Evolutionary conservation across 2,888 invertebrate genomes (phyloP).

Genomic region (Troilus luridus): DNA sequence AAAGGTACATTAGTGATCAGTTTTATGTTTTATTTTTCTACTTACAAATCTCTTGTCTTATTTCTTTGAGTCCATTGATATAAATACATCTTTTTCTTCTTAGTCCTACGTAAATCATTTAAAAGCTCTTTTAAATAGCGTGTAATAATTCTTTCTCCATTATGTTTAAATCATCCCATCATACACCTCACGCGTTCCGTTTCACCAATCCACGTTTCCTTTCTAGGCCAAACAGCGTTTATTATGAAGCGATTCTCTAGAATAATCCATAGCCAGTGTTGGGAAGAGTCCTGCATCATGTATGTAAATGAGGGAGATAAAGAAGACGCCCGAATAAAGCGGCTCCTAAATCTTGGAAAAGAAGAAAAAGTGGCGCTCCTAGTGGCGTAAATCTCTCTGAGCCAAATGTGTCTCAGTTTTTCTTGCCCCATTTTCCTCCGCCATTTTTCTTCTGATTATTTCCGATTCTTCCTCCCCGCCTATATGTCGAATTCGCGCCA

Average conservation of each 20-base stretch:
- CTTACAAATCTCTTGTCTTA: too few species aligned
- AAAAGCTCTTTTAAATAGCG: too few species aligned
- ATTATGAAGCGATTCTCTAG: neutral
- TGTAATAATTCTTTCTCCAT: too few species aligned
- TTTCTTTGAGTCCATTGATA: too few species aligned
- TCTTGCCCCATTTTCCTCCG: slow-evolving; percentile 15
- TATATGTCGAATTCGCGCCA: neutral
- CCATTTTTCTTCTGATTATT: slow-evolving; percentile 34
- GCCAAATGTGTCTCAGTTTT: slow-evolving; percentile 15
- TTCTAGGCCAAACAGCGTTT: neutral
- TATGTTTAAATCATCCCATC: neutral
- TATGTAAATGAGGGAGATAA: slow-evolving; percentile 18
- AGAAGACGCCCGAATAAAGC: slow-evolving; percentile 1
- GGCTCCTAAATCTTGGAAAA: slow-evolving; percentile 29
- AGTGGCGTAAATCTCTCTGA: neutral
- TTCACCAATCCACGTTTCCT: neutral
- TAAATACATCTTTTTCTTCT: too few species aligned
- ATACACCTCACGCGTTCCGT: neutral
- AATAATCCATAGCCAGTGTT: neutral
- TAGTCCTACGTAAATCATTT: too few species aligned
- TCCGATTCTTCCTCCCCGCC: neutral
- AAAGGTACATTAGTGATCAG: too few species aligned
- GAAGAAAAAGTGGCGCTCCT: neutral
- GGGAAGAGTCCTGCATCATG: slow-evolving; percentile 1
- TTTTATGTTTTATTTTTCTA: too few species aligned